phyloP scores from a whole-genome alignment of 30 jellyfish, hydroid and myxozoan genomes.

The Aurelia sp. region DNA sequence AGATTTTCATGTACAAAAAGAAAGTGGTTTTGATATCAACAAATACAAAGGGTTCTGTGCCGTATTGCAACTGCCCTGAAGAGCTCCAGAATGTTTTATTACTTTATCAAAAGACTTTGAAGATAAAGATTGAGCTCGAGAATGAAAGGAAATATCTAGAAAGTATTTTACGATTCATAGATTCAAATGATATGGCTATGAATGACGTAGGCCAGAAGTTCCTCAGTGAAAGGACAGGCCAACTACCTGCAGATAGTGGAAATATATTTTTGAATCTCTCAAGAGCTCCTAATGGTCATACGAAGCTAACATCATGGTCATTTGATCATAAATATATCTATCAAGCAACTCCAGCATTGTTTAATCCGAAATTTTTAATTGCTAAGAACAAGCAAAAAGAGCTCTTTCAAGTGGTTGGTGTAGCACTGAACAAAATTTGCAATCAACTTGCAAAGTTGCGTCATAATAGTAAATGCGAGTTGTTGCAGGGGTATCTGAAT shows the following conservation, averaged over 20 bases:
- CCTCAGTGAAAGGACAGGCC: not conserved
- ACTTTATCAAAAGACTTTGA: not conserved
- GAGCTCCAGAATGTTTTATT: not conserved
- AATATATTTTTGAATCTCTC: not conserved
- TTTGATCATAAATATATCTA: constrained; percentile 14
- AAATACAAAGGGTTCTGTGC: not conserved
- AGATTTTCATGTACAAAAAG: not conserved
- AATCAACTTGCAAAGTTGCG: not conserved
- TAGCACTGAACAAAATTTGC: constrained; percentile 21
- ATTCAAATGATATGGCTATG: not conserved
- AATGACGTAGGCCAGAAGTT: not conserved
- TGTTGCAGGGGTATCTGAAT: constrained; percentile 43
- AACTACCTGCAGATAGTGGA: not conserved
- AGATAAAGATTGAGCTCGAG: not conserved
- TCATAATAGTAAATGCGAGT: constrained; percentile 14
- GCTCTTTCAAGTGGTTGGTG: not conserved
- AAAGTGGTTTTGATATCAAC: not conserved
- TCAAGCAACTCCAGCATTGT: not conserved
- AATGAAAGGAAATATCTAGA: not conserved
- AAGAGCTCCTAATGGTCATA: not conserved
- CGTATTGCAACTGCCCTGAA: not conserved
- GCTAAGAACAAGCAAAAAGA: constrained; percentile 6
- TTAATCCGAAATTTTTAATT: constrained; percentile 9
- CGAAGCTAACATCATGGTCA: constrained; percentile 35
- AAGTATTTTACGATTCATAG: not conserved